Evolutionary conservation across 2,888 invertebrate genomes (phyloP).

Genomic region (Formica aserva): DNA sequence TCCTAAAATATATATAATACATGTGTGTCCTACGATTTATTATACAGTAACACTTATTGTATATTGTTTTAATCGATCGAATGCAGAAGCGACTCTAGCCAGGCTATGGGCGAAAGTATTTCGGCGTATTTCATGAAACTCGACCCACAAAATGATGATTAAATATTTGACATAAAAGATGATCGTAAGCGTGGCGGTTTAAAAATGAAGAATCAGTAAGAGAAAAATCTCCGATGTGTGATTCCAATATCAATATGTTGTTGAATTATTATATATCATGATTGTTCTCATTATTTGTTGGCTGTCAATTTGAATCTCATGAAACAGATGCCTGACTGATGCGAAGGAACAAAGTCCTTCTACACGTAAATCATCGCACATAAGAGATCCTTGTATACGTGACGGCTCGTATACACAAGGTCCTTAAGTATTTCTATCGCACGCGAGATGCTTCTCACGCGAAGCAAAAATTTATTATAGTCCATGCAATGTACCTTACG

Average conservation of each 20-base stretch:
- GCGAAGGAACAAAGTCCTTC: not conserved
- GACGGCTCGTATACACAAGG: slow-evolving; percentile 8
- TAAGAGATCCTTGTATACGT: slow-evolving; percentile 18
- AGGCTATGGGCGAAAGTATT: slow-evolving; percentile 14
- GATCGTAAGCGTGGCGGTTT: not conserved
- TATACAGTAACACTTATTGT: not conserved
- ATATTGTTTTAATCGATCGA: slow-evolving; percentile 24
- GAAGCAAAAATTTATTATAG: slow-evolving; percentile 17
- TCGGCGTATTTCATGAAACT: slow-evolving; percentile 8
- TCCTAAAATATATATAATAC: slow-evolving; percentile 25
- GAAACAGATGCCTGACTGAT: not conserved
- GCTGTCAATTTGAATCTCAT: slow-evolving; percentile 23
- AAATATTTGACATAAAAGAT: not conserved
- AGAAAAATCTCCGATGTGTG: not conserved
- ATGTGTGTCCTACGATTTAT: slow-evolving; percentile 15
- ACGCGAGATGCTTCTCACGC: slow-evolving; percentile 40
- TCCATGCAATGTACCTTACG: not conserved
- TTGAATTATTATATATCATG: not conserved
- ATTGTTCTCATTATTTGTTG: slow-evolving; percentile 6
- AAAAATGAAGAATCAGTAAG: not conserved
- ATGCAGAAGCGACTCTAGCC: slow-evolving; percentile 18
- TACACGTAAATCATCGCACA: slow-evolving; percentile 1
- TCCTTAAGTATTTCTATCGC: not conserved
- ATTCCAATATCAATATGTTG: not conserved
- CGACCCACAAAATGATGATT: not conserved